Evolutionary conservation across 1,140 invertebrate species (phyloP).

Genomic region (Drosophila micromelanica): DNA sequence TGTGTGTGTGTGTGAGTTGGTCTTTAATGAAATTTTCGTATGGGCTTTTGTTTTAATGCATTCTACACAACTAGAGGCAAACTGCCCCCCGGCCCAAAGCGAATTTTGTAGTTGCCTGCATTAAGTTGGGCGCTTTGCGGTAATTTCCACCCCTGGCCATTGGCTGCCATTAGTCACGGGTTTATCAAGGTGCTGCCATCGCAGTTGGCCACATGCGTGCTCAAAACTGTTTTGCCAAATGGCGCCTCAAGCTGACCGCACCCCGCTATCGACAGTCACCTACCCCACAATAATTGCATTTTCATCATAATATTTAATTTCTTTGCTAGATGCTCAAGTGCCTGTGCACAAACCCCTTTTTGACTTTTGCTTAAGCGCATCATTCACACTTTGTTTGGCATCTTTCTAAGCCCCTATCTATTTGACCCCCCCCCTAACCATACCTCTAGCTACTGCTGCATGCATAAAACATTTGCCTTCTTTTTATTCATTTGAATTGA

Average conservation of each 20-base stretch:
- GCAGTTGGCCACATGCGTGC: constrained; percentile 14
- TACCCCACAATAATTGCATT: constrained; percentile 53
- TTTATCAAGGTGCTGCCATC: constrained; percentile 75
- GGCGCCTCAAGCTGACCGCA: constrained; percentile 41
- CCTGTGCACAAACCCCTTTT: constrained; percentile 9
- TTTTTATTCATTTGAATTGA: constrained; percentile 79
- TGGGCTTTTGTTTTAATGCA: constrained; percentile 76
- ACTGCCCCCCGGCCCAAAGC: constrained; percentile 3
- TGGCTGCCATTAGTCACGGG: constrained; percentile 67
- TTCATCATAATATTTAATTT: constrained; percentile 67
- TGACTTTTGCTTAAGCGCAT: constrained; percentile 55
- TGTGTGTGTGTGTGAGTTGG: constrained; percentile 8
- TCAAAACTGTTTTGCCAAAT: constrained; percentile 54
- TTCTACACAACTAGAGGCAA: constrained; percentile 45
- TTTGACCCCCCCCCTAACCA: too few species aligned
- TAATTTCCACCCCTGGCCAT: constrained; percentile 54
- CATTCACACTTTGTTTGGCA: constrained; percentile 74
- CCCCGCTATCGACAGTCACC: neutral
- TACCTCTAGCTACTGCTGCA: constrained; percentile 36
- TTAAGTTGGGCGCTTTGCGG: constrained; percentile 59
- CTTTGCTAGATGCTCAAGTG: constrained; percentile 1
- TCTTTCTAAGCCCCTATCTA: neutral
- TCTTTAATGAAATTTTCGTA: constrained; percentile 72
- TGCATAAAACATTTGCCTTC: constrained; percentile 75
- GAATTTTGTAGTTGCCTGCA: constrained; percentile 62